A percentile compares a stretch with the other conserved stretches of the same genome.
Conservation (phyloP, 92 coral and sea anemone species). For the Actinostola sp. region DNA sequence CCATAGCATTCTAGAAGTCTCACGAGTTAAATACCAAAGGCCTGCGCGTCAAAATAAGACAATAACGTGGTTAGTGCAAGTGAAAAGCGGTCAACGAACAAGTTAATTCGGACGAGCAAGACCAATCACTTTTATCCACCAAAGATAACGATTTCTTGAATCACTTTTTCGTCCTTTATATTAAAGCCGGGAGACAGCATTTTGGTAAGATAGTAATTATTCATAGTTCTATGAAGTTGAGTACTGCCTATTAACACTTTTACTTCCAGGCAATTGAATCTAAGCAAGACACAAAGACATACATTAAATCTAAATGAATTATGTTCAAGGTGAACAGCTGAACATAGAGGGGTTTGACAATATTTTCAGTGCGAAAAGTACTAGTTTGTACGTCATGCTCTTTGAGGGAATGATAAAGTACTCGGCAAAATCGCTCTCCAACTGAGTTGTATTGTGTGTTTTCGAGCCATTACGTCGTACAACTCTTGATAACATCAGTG, state of each 20-base stretch:
- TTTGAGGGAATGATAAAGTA: neutral
- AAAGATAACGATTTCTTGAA: slow-evolving; percentile 12
- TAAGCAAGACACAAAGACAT: neutral
- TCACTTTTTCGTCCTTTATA: neutral
- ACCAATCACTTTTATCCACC: neutral
- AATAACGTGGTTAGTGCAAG: too few species aligned
- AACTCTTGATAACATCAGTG: slow-evolving; percentile 1
- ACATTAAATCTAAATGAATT: neutral
- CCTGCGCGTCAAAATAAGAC: neutral
- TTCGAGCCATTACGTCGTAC: neutral
- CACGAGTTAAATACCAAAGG: slow-evolving; percentile 4
- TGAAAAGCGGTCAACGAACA: neutral
- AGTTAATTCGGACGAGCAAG: neutral
- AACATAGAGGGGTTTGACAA: neutral
- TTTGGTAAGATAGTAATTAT: neutral
- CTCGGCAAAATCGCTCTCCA: neutral
- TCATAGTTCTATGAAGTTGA: neutral
- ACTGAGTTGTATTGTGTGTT: neutral
- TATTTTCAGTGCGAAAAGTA: too few species aligned
- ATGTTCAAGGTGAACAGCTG: neutral
- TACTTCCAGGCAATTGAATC: neutral
- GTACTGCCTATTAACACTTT: slow-evolving; percentile 3
- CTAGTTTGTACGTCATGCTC: too few species aligned
- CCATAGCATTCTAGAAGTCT: too few species aligned
- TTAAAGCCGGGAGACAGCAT: neutral